Conservation (phyloP, 2,797 vertebrate species). For the Gadopsis bispinosus region DNA sequence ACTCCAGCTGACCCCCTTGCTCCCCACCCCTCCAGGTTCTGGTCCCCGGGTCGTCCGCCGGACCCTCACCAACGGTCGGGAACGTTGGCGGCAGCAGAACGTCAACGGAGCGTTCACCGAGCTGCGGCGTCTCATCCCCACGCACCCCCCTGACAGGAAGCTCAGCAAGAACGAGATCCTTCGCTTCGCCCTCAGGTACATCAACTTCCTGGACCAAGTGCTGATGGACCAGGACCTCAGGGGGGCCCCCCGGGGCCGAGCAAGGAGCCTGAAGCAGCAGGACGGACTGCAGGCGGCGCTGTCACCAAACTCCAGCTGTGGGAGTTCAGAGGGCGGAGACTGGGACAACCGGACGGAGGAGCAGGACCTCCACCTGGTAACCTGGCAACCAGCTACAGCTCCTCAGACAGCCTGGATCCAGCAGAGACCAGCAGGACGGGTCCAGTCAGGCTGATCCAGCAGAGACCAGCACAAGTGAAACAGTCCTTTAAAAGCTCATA, state of each 20-base stretch:
- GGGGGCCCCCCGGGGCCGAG: constrained; percentile 27
- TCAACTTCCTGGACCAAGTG: constrained; percentile 92
- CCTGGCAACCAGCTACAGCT: background rate
- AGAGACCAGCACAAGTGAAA: background rate
- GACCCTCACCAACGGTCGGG: constrained; percentile 91
- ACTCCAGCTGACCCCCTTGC: background rate
- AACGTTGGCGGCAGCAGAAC: constrained; percentile 94
- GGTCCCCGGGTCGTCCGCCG: constrained; percentile 86
- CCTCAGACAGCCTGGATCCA: background rate
- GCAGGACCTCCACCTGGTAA: constrained; percentile 58
- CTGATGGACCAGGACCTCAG: constrained; percentile 88
- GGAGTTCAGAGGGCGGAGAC: constrained; percentile 54
- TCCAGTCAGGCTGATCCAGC: background rate
- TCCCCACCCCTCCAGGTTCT: constrained; percentile 78
- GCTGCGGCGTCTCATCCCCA: constrained; percentile 91
- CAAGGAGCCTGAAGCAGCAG: constrained; percentile 76
- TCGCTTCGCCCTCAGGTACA: constrained; percentile 93
- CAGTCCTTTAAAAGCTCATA: constrained; percentile 8
- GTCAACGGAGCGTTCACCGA: constrained; percentile 92
- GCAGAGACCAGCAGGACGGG: background rate
- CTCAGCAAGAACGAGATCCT: constrained; percentile 96
- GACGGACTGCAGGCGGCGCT: constrained; percentile 87
- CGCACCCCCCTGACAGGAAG: constrained; percentile 93
- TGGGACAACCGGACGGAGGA: constrained; percentile 87
- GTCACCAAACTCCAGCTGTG: constrained; percentile 88